Conservation (phyloP, 2,113 vertebrate species). For the Caranx ignobilis region DNA sequence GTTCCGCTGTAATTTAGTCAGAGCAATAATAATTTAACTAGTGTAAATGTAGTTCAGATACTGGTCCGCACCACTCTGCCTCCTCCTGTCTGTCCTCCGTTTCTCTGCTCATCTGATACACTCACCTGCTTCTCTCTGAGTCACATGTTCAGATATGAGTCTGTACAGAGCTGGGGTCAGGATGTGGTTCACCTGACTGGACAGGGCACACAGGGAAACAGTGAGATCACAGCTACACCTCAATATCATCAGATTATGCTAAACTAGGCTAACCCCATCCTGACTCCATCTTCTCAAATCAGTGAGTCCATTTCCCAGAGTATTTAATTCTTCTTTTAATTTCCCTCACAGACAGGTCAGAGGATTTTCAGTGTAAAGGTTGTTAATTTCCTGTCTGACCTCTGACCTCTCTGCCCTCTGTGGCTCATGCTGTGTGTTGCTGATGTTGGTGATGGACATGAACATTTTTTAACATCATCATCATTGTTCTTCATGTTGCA, state of each 20-base stretch:
- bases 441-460: not conserved
- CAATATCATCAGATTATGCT: not conserved
- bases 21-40: constrained; percentile 70
- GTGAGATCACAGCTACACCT: no score
- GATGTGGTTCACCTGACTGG: not conserved
- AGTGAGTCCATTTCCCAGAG: not conserved
- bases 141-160: not conserved
- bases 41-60: constrained; percentile 33
- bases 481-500: not conserved
- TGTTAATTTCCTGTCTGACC: not conserved
- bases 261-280: not conserved
- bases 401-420: not conserved
- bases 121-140: not conserved
- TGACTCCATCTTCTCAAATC: not conserved
- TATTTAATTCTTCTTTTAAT: not conserved
- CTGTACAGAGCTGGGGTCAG: not conserved
- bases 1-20: constrained; percentile 31
- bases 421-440: not conserved
- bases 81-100: no score
- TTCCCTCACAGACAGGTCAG: not conserved
- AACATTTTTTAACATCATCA: not conserved
- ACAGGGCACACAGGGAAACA: not conserved
- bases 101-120: no score
- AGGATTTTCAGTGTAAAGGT: not conserved
- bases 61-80: not conserved